A percentile compares a stretch with the other conserved stretches of the same genome.
Conservation (phyloP, 2,888 invertebrate species). For the Abscondita cerata region DNA sequence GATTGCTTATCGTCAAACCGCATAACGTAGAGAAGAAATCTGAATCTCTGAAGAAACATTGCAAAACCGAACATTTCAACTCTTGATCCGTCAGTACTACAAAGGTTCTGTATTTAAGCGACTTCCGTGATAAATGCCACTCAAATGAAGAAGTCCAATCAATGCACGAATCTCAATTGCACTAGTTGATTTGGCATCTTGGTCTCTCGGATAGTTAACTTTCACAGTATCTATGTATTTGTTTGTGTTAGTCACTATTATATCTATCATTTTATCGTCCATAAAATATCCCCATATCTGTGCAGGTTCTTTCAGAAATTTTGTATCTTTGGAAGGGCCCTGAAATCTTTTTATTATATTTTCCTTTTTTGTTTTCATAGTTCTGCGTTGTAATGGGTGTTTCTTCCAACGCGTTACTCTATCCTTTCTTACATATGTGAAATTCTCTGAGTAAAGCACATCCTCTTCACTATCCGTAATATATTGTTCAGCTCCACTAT, state of each 20-base stretch:
- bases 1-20: no score
- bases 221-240: no score
- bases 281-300: no score
- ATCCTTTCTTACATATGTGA: neutral
- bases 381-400: neutral
- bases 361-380: neutral
- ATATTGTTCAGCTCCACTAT: neutral
- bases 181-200: slow-evolving; percentile 4
- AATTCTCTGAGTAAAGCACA: neutral
- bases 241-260: no score
- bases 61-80: neutral
- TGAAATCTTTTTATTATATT: neutral
- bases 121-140: neutral
- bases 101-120: slow-evolving; percentile 1
- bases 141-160: neutral
- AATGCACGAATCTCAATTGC: neutral
- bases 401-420: neutral
- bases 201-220: no score
- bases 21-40: neutral
- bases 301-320: no score
- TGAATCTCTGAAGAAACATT: neutral
- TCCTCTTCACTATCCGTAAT: neutral
- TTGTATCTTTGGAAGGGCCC: neutral
- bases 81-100: neutral
- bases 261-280: neutral